Conservation (phyloP, 2,797 vertebrate genomes). For the Taenioides sp. region DNA sequence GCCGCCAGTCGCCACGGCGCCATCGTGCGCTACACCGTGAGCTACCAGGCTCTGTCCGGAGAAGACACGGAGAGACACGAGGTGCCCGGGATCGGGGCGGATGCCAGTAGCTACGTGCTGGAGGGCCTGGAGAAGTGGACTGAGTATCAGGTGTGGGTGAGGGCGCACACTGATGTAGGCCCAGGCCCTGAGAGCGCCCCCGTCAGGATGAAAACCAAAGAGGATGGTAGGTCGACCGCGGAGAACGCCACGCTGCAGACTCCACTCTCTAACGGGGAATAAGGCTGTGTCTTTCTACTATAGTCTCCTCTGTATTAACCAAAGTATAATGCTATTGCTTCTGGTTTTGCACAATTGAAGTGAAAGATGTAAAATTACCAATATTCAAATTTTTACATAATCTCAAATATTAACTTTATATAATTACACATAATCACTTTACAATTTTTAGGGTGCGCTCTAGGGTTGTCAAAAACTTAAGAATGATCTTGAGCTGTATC, state of each 20-base stretch:
- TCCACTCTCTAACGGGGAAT: constrained; percentile 21
- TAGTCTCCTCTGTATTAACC: background rate
- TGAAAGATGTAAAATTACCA: constrained; percentile 4
- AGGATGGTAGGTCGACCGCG: constrained; percentile 89
- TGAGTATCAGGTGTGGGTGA: constrained; percentile 97
- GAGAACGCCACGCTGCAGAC: constrained; percentile 25
- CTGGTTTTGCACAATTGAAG: background rate
- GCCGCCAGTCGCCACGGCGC: constrained; percentile 92
- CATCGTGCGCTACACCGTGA: constrained; percentile 95
- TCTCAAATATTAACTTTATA: too few relatives aligned
- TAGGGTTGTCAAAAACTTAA: too few relatives aligned
- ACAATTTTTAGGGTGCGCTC: background rate
- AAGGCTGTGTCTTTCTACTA: constrained; percentile 26
- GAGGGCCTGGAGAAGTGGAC: constrained; percentile 98
- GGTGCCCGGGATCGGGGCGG: constrained; percentile 86
- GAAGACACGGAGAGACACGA: constrained; percentile 90
- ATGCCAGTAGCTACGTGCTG: constrained; percentile 90
- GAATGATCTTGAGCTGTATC: background rate
- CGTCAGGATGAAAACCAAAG: constrained; percentile 89
- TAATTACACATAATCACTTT: background rate
- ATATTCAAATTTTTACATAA: background rate
- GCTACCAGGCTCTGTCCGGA: constrained; percentile 90
- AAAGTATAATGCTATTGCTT: background rate
- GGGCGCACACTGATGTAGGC: constrained; percentile 96
- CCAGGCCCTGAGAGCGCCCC: constrained; percentile 93